Base-by-base conservation (phyloP, 2,113 vertebrate species). In the Nymphicus hollandicus region DNA sequence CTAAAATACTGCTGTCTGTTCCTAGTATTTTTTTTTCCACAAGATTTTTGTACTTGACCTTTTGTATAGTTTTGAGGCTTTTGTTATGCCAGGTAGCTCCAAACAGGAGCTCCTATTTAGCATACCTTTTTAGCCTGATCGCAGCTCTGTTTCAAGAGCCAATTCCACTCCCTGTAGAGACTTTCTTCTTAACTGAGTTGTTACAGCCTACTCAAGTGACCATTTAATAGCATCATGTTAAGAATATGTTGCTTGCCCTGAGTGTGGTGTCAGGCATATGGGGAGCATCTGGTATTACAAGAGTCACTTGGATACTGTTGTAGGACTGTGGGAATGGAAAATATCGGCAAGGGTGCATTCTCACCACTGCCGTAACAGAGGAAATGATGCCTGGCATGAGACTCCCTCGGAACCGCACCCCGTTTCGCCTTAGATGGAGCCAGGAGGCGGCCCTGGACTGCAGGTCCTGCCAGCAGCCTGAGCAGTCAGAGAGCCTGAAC, bases 281-380 rank as follows among this genome's bases (percentile, higher is more conserved):
- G 65, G 35, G 73, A 92, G 27, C 69, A 49, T 60, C 66, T 53
- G 23, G 14, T 78, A 44, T 60, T 70, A 11, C 4, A 5, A 1
- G 80, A 91, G 50, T 68, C 2, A 2, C 82, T 76, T 70, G 82
- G 78, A 90, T 80, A 29, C 78, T 55, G 68, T 73, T 2, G 0
- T 50, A 72, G 72, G 43, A 47, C 77, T 86, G n/a, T 19, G 81
- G 91, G 84, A 91, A 92, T 84, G 86, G 91, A 91, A 97, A 89
- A 89, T 47, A 49, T 5, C 15, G 11, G 81, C 69, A n/a, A 0
- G 25, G 78, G 14, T 66, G 60, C 39, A 23, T 64, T 81, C 80
- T 88, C 64, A 64, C 4, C 53, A 2, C 49, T 78, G 83, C 77
- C 0, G 0, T 56, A 43, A 50, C 4, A 13, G 86, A 87, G 91